Conservation (phyloP, 2,113 vertebrate genomes). For the Gambusia holbrooki region DNA sequence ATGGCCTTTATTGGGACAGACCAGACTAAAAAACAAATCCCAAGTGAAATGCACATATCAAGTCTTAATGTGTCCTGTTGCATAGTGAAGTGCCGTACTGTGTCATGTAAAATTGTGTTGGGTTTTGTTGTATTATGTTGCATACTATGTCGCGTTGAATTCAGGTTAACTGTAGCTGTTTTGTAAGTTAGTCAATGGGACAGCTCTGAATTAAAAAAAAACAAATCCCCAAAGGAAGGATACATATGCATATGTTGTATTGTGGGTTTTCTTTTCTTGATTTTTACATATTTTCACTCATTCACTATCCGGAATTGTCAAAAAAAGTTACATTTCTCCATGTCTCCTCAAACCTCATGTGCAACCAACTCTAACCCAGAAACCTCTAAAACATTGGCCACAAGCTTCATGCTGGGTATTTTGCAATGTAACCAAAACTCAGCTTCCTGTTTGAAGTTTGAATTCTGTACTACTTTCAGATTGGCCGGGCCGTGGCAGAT, state of each 20-base stretch:
- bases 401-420: not conserved
- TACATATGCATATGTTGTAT: not conserved
- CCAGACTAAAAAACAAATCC: too few species aligned
- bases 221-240: too few species aligned
- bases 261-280: not conserved
- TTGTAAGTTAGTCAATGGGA: too few species aligned
- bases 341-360: not conserved
- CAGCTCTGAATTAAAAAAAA: too few species aligned
- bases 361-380: not conserved
- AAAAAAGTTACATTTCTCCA: not conserved
- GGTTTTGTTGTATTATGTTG: not conserved
- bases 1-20: too few species aligned
- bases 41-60: not conserved
- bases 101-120: not conserved
- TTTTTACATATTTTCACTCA: not conserved
- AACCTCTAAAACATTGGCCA: not conserved
- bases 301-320: not conserved
- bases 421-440: conserved; percentile 12
- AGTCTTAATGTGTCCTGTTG: not conserved
- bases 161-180: too few species aligned
- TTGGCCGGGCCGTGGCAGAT: not conserved
- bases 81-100: not conserved
- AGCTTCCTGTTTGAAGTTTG: conserved; percentile 58
- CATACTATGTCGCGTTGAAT: not conserved
- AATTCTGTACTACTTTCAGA: not conserved